Evolutionary conservation across 2,888 invertebrate species (phyloP).

Genomic region (Pseudococcus viburni): DNA sequence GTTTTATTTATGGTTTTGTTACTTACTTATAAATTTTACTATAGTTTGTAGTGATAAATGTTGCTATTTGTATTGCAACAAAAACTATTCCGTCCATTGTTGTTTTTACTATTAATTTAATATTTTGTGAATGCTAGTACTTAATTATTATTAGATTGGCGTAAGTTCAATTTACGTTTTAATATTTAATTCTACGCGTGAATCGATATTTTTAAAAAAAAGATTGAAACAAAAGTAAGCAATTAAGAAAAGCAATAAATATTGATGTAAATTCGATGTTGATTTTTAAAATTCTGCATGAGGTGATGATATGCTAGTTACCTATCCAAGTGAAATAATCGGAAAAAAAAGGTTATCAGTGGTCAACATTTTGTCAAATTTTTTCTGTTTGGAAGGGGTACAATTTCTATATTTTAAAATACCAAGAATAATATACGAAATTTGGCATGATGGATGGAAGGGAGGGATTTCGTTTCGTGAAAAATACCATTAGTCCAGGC

Average conservation of each 20-base stretch:
- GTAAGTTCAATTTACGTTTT: constrained; percentile 28
- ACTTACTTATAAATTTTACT: constrained; percentile 32
- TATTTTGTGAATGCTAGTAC: constrained; percentile 36
- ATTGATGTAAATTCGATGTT: constrained; percentile 15
- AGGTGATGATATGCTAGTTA: background rate
- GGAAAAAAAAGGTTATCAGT: no score
- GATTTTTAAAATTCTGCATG: background rate
- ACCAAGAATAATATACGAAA: no score
- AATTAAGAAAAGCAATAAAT: constrained; percentile 62
- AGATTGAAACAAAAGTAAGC: constrained; percentile 53
- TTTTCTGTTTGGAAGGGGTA: no score
- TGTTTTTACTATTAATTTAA: constrained; percentile 2
- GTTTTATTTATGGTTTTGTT: background rate
- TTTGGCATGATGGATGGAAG: no score
- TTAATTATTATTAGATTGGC: no score
- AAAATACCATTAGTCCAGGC: no score
- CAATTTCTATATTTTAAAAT: no score
- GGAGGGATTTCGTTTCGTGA: no score
- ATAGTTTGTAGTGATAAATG: constrained; percentile 59
- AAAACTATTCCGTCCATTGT: constrained; percentile 63
- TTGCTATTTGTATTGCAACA: constrained; percentile 45
- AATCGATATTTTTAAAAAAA: constrained; percentile 20
- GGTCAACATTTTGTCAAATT: no score
- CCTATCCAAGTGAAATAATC: background rate
- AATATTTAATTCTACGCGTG: no score